A percentile compares a stretch with the other conserved stretches of the same genome.
Conservation (phyloP, 2,797 vertebrate species). For the Phylloscopus collybita region DNA sequence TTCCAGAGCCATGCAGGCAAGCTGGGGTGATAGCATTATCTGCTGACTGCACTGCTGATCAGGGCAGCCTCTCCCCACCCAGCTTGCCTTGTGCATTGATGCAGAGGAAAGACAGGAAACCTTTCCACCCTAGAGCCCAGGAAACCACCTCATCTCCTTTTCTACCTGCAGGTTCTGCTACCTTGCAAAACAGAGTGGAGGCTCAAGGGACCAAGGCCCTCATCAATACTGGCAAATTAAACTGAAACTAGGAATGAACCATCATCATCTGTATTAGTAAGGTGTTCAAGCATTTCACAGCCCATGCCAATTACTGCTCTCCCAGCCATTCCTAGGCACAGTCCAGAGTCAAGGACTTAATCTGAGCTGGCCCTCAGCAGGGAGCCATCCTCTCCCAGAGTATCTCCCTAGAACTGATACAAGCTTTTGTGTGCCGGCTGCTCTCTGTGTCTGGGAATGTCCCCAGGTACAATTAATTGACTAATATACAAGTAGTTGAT, state of each 20-base stretch:
- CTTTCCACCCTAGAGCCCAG: not conserved
- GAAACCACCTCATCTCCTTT: not conserved
- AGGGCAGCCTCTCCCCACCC: not conserved
- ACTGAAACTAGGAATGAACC: not conserved
- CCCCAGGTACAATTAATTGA: not conserved
- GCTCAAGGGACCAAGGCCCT: not conserved
- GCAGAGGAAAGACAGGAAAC: not conserved
- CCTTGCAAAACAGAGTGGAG: not conserved
- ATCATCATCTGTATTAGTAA: not conserved
- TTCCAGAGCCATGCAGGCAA: not conserved
- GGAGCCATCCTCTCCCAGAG: not conserved
- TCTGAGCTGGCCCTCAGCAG: not conserved
- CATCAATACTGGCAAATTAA: not conserved
- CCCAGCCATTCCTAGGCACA: not conserved
- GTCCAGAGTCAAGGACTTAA: not conserved
- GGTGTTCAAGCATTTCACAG: not conserved
- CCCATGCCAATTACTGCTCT: not conserved
- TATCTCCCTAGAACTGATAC: not conserved
- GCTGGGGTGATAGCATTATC: not conserved
- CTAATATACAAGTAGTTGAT: not conserved
- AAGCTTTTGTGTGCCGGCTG: not conserved
- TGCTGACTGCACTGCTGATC: conserved; percentile 7
- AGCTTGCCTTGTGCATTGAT: not conserved
- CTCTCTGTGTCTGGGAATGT: not conserved
- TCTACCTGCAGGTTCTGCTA: not conserved